These are phyloP conservation scores for Drosophila neoperkinsi DNA, from an alignment of 2,888 invertebrate species.

Conservation along the genomic window DNA sequence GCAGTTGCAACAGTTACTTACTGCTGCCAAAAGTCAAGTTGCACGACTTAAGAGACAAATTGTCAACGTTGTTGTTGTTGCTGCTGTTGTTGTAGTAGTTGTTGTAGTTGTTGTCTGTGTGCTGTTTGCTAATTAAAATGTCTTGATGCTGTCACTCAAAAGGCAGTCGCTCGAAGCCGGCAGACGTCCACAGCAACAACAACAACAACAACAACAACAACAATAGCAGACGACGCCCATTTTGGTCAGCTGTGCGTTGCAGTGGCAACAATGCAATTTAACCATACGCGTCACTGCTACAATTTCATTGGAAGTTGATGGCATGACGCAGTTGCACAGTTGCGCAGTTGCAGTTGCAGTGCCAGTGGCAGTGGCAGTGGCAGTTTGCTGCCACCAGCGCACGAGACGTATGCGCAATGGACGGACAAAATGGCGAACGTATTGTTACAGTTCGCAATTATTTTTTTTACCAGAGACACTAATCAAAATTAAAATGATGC, in stretches of 20 bases:
- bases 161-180: constrained; percentile 57
- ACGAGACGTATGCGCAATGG: constrained; percentile 69
- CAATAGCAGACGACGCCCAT: constrained; percentile 61
- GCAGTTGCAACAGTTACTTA: constrained; percentile 39
- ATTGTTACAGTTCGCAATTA: constrained; percentile 78
- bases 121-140: constrained; percentile 73
- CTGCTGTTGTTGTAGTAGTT: constrained; percentile 38
- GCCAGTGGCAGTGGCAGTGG: constrained; percentile 3
- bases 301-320: constrained; percentile 75
- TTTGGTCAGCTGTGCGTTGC: constrained; percentile 55
- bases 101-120: constrained; percentile 25
- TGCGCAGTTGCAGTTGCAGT: constrained; percentile 16
- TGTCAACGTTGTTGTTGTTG: constrained; percentile 32
- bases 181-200: constrained; percentile 27
- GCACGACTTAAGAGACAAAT: constrained; percentile 61
- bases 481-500: constrained; percentile 77
- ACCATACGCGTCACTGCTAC: constrained; percentile 66
- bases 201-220: constrained; percentile 6
- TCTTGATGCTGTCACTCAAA: constrained; percentile 77
- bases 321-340: constrained; percentile 23
- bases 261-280: constrained; percentile 71
- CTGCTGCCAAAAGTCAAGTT: constrained; percentile 67
- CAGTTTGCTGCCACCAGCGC: constrained; percentile 12
- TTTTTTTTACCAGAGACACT: constrained; percentile 52
- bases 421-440: constrained; percentile 72